A percentile compares a stretch with the other conserved stretches of the same genome.
These are phyloP conservation scores for Notothenia coriiceps DNA, from an alignment of 2,113 vertebrate genomes.

Conservation along the genomic window DNA sequence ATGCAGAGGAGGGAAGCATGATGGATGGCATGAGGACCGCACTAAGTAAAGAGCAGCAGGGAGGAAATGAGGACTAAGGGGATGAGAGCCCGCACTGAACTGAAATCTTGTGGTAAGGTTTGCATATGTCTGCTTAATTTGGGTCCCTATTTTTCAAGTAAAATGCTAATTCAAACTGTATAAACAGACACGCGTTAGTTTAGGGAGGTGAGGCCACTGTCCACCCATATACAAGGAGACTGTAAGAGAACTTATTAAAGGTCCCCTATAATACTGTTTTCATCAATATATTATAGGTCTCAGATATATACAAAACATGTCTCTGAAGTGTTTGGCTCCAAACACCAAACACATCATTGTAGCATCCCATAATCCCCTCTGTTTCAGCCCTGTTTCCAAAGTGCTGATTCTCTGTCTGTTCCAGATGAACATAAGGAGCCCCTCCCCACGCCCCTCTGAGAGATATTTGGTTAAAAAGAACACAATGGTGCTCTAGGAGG, in stretches of 20 bases:
- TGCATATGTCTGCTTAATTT: slow-evolving; percentile 7
- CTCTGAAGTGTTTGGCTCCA: no score
- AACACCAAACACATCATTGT: no score
- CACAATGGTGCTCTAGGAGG: no score
- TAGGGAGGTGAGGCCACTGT: not conserved
- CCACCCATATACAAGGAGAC: not conserved
- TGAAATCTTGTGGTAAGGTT: not conserved
- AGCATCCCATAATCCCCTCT: no score
- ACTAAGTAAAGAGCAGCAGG: slow-evolving; percentile 66
- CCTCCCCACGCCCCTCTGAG: no score
- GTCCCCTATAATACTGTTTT: no score
- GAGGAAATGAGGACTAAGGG: slow-evolving; percentile 47
- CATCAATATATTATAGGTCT: no score
- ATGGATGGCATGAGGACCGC: slow-evolving; percentile 65
- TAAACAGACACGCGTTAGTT: not conserved
- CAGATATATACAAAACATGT: no score
- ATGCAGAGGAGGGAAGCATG: slow-evolving; percentile 52
- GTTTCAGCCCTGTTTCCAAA: no score
- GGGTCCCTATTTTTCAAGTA: not conserved
- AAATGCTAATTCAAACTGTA: not conserved
- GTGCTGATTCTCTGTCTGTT: no score
- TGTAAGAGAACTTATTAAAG: not conserved
- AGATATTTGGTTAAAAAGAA: no score
- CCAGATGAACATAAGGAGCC: no score
- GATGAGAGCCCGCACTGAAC: not conserved